Evolutionary conservation across 2,888 invertebrate species (phyloP).

Genomic region (Lamellibrachia satsuma): DNA sequence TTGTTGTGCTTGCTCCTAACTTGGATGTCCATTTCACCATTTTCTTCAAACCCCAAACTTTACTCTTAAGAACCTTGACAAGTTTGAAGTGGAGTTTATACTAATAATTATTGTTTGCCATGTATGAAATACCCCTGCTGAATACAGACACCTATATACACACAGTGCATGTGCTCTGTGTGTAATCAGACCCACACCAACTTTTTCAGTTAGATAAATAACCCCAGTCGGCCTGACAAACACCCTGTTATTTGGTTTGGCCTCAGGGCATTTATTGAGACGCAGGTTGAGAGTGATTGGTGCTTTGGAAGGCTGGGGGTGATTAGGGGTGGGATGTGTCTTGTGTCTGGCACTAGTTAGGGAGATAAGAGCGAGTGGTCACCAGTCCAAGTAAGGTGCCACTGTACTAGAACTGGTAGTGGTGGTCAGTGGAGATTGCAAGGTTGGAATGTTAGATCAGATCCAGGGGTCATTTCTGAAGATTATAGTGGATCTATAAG

Average conservation of each 20-base stretch:
- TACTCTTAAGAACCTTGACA: not conserved
- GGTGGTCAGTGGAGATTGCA: not conserved
- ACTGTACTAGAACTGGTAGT: not conserved
- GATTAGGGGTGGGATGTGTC: not conserved
- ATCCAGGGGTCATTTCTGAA: not conserved
- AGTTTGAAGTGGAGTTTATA: not conserved
- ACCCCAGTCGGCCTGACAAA: not conserved
- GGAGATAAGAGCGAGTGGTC: not conserved
- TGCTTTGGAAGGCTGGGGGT: not conserved
- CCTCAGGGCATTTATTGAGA: slow-evolving; percentile 12
- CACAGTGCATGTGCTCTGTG: not conserved
- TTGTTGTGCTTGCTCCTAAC: not conserved
- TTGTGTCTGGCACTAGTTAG: not conserved
- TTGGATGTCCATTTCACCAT: not conserved
- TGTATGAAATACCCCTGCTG: not conserved
- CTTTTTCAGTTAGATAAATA: not conserved
- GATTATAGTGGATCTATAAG: not conserved
- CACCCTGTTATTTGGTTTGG: slow-evolving; percentile 13
- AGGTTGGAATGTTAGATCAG: not conserved
- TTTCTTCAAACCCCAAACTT: not conserved
- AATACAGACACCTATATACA: not conserved
- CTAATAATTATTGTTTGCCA: not conserved
- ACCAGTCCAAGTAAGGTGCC: not conserved
- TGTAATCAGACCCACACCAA: not conserved
- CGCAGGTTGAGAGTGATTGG: not conserved